Evolutionary conservation across 2,113 vertebrate species (phyloP).

Genomic region (Mesembrinibis cayennensis): DNA sequence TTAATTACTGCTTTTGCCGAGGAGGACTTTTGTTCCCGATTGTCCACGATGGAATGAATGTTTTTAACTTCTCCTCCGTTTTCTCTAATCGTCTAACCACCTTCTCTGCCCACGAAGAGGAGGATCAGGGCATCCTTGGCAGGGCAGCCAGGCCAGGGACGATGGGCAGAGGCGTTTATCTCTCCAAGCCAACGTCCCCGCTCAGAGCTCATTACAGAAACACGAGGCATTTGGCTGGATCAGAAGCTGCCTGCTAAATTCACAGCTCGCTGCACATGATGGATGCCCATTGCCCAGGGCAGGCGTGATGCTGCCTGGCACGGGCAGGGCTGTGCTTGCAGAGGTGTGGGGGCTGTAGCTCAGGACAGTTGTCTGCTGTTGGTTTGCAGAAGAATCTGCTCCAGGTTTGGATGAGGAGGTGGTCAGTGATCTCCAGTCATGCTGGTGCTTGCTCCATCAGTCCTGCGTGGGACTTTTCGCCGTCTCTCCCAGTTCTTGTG

Average conservation of each 20-base stretch:
- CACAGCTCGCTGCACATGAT: background rate
- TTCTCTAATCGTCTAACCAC: background rate
- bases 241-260: background rate
- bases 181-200: background rate
- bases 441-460: background rate
- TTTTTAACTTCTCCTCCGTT: background rate
- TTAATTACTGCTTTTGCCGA: constrained; percentile 8
- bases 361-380: background rate
- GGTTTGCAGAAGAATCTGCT: background rate
- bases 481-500: background rate
- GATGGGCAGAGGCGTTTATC: background rate
- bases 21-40: background rate
- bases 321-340: background rate
- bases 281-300: background rate
- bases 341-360: background rate
- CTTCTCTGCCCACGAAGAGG: background rate
- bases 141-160: background rate
- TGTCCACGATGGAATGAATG: background rate
- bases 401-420: background rate
- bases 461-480: background rate
- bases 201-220: background rate
- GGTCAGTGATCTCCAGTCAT: background rate
- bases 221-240: background rate
- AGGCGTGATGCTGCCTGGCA: background rate
- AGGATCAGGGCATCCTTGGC: background rate